A percentile compares a stretch with the other conserved stretches of the same genome.
phyloP scores from a whole-genome alignment of 2,113 vertebrate species.

The Sinocyclocheilus anophthalmus region DNA sequence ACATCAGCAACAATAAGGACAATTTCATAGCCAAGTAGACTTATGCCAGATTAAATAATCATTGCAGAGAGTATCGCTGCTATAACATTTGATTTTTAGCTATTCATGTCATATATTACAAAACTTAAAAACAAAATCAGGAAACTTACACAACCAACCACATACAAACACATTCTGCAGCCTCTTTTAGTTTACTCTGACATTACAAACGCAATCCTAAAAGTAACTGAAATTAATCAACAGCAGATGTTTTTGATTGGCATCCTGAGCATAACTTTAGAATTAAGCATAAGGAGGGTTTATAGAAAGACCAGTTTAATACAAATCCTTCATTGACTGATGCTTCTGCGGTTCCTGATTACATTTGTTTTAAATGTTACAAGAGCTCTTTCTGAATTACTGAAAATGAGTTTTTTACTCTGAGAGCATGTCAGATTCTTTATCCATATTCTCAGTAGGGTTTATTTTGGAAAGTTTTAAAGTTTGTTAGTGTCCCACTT shows the following conservation, averaged over 20 bases:
- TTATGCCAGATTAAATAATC: background rate
- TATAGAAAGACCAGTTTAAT: background rate
- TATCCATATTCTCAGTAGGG: constrained; percentile 41
- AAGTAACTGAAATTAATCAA: background rate
- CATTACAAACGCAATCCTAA: background rate
- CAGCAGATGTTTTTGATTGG: background rate
- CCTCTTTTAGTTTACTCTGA: background rate
- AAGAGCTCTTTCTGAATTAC: constrained; percentile 29
- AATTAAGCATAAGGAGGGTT: background rate
- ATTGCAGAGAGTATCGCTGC: background rate
- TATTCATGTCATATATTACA: background rate
- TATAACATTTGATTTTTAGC: background rate
- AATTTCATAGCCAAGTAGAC: background rate
- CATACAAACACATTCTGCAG: background rate
- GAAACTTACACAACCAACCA: background rate
- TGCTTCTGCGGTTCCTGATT: background rate
- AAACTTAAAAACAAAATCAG: constrained; percentile 3
- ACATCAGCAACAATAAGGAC: constrained; percentile 6
- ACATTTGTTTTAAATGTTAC: background rate
- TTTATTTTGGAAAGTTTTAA: constrained; percentile 60
- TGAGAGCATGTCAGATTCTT: constrained; percentile 33
- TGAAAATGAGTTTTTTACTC: constrained; percentile 48
- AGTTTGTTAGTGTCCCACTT: constrained; percentile 65
- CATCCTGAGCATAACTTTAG: background rate
- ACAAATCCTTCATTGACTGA: background rate